Percentiles rank a stretch among this genome's conserved stretches.
Conservation (phyloP, 2,113 vertebrate genomes). For the Pionites leucogaster region DNA sequence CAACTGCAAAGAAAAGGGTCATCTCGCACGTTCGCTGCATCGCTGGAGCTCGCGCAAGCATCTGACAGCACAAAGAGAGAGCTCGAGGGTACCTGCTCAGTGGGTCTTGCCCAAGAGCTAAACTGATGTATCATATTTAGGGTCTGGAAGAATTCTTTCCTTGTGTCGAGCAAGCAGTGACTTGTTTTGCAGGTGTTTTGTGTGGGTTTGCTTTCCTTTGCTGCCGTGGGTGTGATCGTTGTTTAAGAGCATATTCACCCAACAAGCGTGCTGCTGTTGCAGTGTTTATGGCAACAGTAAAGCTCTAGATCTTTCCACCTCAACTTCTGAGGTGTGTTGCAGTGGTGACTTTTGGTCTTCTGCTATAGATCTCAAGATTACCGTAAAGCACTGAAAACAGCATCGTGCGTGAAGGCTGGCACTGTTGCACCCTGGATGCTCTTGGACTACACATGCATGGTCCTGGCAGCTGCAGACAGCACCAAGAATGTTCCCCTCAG, state of each 20-base stretch:
- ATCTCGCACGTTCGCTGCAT: not conserved
- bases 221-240: not conserved
- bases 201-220: not conserved
- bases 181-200: not conserved
- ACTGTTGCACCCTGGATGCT: not conserved
- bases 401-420: not conserved
- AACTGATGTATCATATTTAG: not conserved
- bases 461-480: not conserved
- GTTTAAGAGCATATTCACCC: not conserved
- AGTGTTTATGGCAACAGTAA: not conserved
- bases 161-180: not conserved
- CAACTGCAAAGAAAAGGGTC: not conserved
- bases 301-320: not conserved
- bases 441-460: not conserved
- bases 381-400: accelerated
- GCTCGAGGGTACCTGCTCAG: not conserved
- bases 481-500: not conserved
- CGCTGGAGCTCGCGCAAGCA: not conserved
- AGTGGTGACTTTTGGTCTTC: not conserved
- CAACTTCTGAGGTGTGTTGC: not conserved
- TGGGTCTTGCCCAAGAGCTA: not conserved
- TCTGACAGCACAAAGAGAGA: not conserved
- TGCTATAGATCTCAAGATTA: not conserved
- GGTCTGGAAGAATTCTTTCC: not conserved
- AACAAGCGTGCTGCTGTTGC: not conserved